Conservation (phyloP, 2,888 invertebrate genomes). For the Heliconius hortense region DNA sequence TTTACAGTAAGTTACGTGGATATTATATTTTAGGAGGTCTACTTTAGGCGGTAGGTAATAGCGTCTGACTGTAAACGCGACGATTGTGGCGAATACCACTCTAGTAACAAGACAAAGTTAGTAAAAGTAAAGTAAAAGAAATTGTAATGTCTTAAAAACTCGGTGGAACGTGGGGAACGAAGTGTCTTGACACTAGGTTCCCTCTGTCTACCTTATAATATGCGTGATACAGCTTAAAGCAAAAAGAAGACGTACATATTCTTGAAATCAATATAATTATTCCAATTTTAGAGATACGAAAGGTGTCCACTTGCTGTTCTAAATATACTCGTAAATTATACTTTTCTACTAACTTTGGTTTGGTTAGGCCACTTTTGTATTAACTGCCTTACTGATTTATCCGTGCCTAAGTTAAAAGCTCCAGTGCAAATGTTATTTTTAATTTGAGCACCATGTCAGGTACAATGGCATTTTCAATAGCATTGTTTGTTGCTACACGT, state of each 20-base stretch:
- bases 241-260: background rate
- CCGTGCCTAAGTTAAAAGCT: constrained; percentile 7
- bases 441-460: constrained; percentile 16
- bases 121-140: too few relatives aligned
- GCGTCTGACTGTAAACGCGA: too few relatives aligned
- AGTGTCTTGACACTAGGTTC: background rate
- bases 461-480: constrained; percentile 18
- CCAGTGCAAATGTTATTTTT: constrained; percentile 17
- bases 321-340: background rate
- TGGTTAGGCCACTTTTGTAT: background rate
- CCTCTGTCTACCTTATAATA: background rate
- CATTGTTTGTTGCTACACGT: constrained; percentile 16
- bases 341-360: background rate
- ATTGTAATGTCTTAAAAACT: background rate
- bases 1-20: background rate
- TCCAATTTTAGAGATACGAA: background rate
- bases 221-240: too few relatives aligned
- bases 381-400: background rate
- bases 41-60: too few relatives aligned
- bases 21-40: too few relatives aligned
- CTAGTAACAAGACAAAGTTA: background rate
- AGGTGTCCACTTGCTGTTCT: background rate
- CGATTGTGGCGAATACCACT: too few relatives aligned
- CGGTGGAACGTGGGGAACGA: background rate
- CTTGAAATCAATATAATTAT: too few relatives aligned